Base-by-base conservation (phyloP, 2,888 invertebrate genomes). In the Torymus texanus region DNA sequence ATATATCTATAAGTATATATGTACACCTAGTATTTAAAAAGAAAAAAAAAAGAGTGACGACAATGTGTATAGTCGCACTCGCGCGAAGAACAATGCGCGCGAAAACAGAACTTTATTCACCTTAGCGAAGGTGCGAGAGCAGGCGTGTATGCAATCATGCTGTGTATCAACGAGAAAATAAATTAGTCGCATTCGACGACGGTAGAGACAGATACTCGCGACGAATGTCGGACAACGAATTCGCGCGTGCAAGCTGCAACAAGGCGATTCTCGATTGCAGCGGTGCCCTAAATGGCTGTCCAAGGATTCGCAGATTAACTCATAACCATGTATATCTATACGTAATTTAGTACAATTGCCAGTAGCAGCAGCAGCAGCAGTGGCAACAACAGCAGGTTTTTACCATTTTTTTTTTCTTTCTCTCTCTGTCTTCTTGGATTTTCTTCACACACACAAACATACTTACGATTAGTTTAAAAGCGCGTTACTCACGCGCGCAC, bases 251-350 rank as follows among this genome's bases (percentile, higher is more conserved):
- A 55, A 16, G 51, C 55, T 73, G 66, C 76, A 71, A 77, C 74
- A 81, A 81, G 81, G 81, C 77, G 55, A 75, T 76, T 75, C 80
- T 83, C 81, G 85, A 83, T 78, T 81, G 82, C 84, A 87, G 86
- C 86, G 87, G 87, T 83, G 87, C 87, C 87, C 87, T 87, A 85
- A 87, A 85, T 85, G 79, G 85, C 84, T 83, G 84, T 82, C 76
- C 86, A 87, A 83, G 82, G 83, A 82, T 81, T 80, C 78, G 74
- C 76, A 77, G 76, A 81, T 79, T 81, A 81, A 81, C 79, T 79
- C 81, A 77, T 81, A 79, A 75, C 81, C 79, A 80, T 78, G 72
- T 81, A 81, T 73, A 75, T 78, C 75, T 65, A 66, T 59, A n/a
- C 73, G 80, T 80, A 78, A 74, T 74, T 65, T 75, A 72, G 72